Conservation (phyloP, 2,888 invertebrate species). For the Agrochola lychnidis region DNA sequence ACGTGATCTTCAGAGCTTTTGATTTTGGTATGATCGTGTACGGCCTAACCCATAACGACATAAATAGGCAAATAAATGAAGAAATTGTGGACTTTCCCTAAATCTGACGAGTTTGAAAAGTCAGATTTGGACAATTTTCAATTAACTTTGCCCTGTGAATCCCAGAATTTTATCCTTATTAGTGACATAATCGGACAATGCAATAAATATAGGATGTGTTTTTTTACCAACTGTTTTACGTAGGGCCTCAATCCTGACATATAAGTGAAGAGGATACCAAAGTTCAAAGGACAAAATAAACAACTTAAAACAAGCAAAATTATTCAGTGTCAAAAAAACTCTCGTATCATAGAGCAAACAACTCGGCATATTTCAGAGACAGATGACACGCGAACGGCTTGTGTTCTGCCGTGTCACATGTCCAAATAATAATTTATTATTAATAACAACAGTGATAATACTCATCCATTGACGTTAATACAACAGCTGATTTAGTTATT, state of each 20-base stretch:
- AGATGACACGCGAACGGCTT: conserved; percentile 22
- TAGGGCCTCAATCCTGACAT: not conserved
- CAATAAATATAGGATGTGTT: no score
- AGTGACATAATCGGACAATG: no score
- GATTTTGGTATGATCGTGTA: not conserved
- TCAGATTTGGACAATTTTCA: not conserved
- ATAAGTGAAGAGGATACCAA: not conserved
- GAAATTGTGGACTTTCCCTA: no score
- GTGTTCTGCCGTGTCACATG: conserved; percentile 45
- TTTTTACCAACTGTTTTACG: not conserved
- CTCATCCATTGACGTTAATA: conserved; percentile 46
- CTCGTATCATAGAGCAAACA: conserved; percentile 1
- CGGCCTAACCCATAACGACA: no score
- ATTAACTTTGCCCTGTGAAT: no score
- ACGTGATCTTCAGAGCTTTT: not conserved
- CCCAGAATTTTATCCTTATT: no score
- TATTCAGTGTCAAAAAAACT: not conserved
- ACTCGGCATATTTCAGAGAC: conserved; percentile 17
- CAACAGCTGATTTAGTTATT: conserved; percentile 42
- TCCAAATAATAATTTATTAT: conserved; percentile 45
- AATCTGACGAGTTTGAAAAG: not conserved
- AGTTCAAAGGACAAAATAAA: not conserved
- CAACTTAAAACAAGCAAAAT: not conserved
- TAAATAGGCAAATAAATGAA: no score
- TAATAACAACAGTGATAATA: conserved; percentile 57